phyloP scores from a whole-genome alignment of 23 tunicate genomes.

The Phallusia fumigata region DNA sequence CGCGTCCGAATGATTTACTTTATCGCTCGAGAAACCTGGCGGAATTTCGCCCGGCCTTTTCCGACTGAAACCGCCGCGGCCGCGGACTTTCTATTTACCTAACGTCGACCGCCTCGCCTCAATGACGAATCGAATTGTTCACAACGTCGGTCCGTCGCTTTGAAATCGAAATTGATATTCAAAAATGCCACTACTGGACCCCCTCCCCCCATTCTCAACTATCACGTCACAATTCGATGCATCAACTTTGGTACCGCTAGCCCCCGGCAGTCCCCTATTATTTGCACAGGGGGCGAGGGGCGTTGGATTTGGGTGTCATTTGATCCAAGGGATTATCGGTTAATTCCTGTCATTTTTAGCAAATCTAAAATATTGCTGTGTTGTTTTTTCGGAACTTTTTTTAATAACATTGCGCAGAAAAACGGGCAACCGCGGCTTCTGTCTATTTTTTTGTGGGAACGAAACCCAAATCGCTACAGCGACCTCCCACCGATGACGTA shows the following conservation, averaged over 20 bases:
- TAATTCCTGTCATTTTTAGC: too few relatives aligned
- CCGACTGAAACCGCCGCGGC: background rate
- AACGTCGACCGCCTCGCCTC: background rate
- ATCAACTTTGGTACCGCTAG: background rate
- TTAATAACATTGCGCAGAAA: too few relatives aligned
- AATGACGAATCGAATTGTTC: background rate
- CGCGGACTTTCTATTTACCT: too few relatives aligned
- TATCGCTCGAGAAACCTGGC: background rate
- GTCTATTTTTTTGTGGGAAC: too few relatives aligned
- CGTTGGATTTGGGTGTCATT: background rate
- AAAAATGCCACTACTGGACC: background rate
- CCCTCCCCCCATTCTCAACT: background rate
- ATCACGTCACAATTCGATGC: constrained; percentile 13
- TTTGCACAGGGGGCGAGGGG: background rate
- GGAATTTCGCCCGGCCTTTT: constrained; percentile 5
- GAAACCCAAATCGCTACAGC: too few relatives aligned
- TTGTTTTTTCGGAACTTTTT: too few relatives aligned
- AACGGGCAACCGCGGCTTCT: too few relatives aligned
- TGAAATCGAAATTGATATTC: constrained; percentile 9
- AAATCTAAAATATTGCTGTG: too few relatives aligned
- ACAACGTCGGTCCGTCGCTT: background rate
- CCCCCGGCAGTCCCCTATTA: background rate
- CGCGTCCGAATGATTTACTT: constrained; percentile 6
- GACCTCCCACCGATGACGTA: too few relatives aligned
- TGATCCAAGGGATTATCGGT: too few relatives aligned